Evolutionary conservation across 2,797 vertebrate species (phyloP).

Genomic region (Holocentrus rufus): DNA sequence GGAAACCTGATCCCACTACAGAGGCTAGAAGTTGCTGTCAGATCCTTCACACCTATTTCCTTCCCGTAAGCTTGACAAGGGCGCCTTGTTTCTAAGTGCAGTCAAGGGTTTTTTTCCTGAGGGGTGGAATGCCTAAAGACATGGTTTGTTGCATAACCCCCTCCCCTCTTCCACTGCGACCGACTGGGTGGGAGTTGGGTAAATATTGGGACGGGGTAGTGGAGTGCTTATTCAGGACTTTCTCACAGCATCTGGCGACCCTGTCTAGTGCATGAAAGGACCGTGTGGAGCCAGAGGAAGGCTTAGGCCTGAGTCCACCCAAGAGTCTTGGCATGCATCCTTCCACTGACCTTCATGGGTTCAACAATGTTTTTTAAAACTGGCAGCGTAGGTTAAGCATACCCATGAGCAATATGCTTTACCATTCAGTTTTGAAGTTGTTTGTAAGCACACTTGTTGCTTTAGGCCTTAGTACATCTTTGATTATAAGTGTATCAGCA

Average conservation of each 20-base stretch:
- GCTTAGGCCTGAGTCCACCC: slow-evolving; percentile 44
- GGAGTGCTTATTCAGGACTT: slow-evolving; percentile 45
- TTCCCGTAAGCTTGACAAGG: slow-evolving; percentile 65
- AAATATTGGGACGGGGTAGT: slow-evolving; percentile 53
- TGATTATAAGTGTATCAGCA: not conserved
- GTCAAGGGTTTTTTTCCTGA: slow-evolving; percentile 60
- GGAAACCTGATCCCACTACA: slow-evolving; percentile 32
- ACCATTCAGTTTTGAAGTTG: not conserved
- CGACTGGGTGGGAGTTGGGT: slow-evolving; percentile 59
- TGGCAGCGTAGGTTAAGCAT: not conserved
- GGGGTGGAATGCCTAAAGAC: slow-evolving; percentile 65
- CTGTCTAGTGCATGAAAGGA: slow-evolving; percentile 12
- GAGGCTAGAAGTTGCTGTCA: slow-evolving; percentile 25
- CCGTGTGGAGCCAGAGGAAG: slow-evolving; percentile 35
- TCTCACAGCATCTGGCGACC: slow-evolving; percentile 50
- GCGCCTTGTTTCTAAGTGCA: slow-evolving; percentile 64
- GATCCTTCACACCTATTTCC: slow-evolving; percentile 46
- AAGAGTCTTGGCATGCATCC: slow-evolving; percentile 24
- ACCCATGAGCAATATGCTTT: not conserved
- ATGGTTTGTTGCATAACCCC: slow-evolving; percentile 70
- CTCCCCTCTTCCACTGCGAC: slow-evolving; percentile 33
- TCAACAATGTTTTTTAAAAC: slow-evolving; percentile 23
- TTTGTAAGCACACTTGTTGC: slow-evolving; percentile 20
- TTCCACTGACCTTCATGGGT: slow-evolving; percentile 39
- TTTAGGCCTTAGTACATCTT: slow-evolving; percentile 8